Percentiles rank a stretch among this genome's conserved stretches.
phyloP scores from a whole-genome alignment of 2,113 vertebrate genomes.

The Accipiter virgatus region DNA sequence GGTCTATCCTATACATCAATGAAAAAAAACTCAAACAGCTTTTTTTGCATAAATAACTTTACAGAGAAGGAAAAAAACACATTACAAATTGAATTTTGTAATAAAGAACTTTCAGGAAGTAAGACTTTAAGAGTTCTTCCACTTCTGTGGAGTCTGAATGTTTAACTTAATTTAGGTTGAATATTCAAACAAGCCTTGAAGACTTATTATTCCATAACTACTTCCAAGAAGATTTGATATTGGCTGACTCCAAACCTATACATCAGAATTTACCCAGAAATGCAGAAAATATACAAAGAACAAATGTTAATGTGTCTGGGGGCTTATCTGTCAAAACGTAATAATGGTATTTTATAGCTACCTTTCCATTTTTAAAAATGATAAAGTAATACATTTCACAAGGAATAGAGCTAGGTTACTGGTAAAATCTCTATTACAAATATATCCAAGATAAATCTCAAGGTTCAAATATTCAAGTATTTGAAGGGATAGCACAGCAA shows the following conservation, averaged over 20 bases:
- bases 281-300: neutral
- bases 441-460: neutral
- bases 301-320: neutral
- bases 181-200: neutral
- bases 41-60: neutral
- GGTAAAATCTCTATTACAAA: neutral
- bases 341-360: neutral
- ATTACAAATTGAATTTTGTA: neutral
- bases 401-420: neutral
- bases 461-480: neutral
- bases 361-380: neutral
- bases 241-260: rapidly evolving
- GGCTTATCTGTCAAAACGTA: neutral
- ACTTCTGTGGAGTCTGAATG: neutral
- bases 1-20: neutral
- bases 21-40: neutral
- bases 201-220: neutral
- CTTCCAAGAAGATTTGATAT: neutral
- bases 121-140: neutral
- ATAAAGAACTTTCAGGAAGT: neutral
- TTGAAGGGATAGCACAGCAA: neutral
- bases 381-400: neutral
- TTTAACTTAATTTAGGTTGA: neutral
- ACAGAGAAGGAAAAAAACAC: neutral
- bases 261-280: neutral